These are phyloP conservation scores for Acrobasis consociella DNA, from an alignment of 2,888 invertebrate species.

Conservation along the genomic window DNA sequence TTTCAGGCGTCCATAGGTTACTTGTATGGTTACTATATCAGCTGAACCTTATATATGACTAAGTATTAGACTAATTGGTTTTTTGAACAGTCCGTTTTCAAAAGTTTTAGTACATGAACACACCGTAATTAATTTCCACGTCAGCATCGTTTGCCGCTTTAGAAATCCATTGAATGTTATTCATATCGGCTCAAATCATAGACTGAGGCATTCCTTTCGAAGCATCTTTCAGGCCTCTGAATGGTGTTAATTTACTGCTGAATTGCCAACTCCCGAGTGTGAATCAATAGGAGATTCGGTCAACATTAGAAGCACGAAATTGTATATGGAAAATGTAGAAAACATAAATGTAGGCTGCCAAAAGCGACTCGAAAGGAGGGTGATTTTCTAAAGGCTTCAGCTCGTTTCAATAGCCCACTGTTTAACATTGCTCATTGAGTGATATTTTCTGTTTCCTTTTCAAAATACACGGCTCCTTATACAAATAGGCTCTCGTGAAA, in stretches of 20 bases:
- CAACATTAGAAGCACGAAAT: conserved; percentile 63
- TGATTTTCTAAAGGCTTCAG: conserved; percentile 78
- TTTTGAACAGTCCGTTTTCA: conserved; percentile 17
- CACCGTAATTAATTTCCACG: conserved; percentile 13
- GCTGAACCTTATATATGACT: no score
- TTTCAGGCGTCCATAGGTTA: no score
- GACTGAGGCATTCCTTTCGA: conserved; percentile 38
- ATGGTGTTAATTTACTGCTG: conserved; percentile 74
- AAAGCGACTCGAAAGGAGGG: conserved; percentile 71
- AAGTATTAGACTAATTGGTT: no score
- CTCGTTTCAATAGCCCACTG: conserved; percentile 73
- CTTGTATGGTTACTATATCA: no score
- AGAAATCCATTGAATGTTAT: conserved; percentile 28
- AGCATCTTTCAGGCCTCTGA: conserved; percentile 52
- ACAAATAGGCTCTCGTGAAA: conserved; percentile 47
- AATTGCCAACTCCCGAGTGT: conserved; percentile 65
- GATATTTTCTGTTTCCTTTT: conserved; percentile 73
- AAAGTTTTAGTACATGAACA: neutral
- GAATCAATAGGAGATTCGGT: conserved; percentile 67
- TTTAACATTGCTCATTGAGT: conserved; percentile 77
- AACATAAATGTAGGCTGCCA: conserved; percentile 72
- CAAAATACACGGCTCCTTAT: conserved; percentile 54
- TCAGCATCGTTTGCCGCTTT: conserved; percentile 17
- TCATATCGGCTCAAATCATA: conserved; percentile 31
- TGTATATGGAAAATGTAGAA: conserved; percentile 77